phyloP scores from a whole-genome alignment of 2,888 invertebrate genomes.

The Hypolimnas misippus region DNA sequence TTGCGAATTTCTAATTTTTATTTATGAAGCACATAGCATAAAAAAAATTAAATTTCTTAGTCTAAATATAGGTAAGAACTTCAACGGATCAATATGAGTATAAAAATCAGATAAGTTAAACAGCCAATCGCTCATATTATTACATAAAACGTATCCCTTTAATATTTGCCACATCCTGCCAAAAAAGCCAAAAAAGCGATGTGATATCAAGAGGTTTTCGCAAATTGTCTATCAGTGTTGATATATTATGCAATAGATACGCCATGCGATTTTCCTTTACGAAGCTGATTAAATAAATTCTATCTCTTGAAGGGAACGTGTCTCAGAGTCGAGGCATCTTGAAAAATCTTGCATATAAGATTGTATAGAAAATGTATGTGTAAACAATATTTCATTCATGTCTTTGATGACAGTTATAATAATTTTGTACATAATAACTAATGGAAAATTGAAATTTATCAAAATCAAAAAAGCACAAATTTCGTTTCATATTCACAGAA shows the following conservation, averaged over 20 bases:
- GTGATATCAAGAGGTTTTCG: not conserved
- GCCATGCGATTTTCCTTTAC: constrained; percentile 17
- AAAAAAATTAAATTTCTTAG: too few species aligned
- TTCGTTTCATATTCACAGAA: too few species aligned
- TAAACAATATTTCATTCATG: not conserved
- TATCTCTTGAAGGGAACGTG: not conserved
- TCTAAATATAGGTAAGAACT: too few species aligned
- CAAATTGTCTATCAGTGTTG: constrained; percentile 13
- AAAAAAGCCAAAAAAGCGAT: not conserved
- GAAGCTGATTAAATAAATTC: constrained; percentile 7
- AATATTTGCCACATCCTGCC: not conserved
- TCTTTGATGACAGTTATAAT: not conserved
- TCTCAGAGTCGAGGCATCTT: constrained; percentile 1
- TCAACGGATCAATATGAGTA: too few species aligned
- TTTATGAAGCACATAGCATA: too few species aligned
- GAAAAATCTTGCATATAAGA: constrained; percentile 9
- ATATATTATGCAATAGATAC: constrained; percentile 33
- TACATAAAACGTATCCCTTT: not conserved
- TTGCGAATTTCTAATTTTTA: too few species aligned
- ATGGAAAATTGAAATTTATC: not conserved
- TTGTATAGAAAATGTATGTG: not conserved
- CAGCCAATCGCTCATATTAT: not conserved
- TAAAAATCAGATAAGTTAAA: too few species aligned
- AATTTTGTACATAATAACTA: not conserved
- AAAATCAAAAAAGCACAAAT: too few species aligned